Evolutionary conservation across 2,113 vertebrate genomes (phyloP).

Genomic region (Psephotus haematonotus): DNA sequence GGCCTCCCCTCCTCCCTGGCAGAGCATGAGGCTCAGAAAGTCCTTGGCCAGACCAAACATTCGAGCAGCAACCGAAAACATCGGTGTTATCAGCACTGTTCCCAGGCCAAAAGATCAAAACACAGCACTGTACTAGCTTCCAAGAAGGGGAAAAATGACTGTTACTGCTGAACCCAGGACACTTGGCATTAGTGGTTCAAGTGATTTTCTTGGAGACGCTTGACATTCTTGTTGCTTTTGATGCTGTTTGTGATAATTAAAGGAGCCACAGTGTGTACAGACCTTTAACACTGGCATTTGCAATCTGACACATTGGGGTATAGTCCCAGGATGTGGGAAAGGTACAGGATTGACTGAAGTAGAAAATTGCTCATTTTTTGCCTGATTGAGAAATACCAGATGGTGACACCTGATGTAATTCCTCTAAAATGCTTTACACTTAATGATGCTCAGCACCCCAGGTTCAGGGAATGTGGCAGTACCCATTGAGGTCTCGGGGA

Average conservation of each 20-base stretch:
- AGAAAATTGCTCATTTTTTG: neutral
- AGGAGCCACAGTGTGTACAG: neutral
- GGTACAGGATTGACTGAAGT: too few relatives aligned
- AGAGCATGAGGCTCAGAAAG: too few relatives aligned
- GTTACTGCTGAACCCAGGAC: too few relatives aligned
- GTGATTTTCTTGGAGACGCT: neutral
- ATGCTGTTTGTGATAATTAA: neutral
- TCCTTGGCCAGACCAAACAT: too few relatives aligned
- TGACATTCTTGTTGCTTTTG: neutral
- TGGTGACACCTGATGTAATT: neutral
- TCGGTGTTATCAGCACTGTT: too few relatives aligned
- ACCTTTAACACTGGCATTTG: neutral
- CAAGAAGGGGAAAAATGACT: too few relatives aligned
- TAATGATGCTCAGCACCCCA: neutral
- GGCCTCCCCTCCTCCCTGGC: too few relatives aligned
- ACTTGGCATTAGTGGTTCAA: neutral
- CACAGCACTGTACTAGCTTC: too few relatives aligned
- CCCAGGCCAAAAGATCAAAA: too few relatives aligned
- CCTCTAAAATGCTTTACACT: neutral
- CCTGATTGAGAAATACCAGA: neutral
- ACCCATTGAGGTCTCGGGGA: neutral
- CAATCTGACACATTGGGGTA: fast-evolving
- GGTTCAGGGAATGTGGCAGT: neutral
- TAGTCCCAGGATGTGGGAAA: neutral
- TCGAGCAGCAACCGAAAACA: too few relatives aligned